phyloP scores from a whole-genome alignment of 2,797 vertebrate species.

The Tinamus major region DNA sequence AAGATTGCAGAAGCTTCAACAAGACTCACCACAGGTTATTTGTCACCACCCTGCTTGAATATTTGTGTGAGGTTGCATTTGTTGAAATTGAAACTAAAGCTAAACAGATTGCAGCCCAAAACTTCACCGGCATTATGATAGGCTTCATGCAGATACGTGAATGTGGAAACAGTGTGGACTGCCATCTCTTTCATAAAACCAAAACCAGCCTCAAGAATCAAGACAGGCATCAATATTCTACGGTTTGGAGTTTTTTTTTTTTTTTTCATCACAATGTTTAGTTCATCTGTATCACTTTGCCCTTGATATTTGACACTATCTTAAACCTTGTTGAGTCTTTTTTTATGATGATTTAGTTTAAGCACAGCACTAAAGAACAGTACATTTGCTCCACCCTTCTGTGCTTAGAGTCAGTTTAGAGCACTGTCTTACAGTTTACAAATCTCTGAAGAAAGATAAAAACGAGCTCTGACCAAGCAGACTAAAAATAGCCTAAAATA shows the following conservation, averaged over 20 bases:
- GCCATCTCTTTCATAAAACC: background rate
- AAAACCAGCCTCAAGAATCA: background rate
- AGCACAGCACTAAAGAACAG: background rate
- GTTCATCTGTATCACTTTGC: background rate
- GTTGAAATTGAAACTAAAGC: conserved; percentile 6
- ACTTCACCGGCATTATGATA: background rate
- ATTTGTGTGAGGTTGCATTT: conserved; percentile 39
- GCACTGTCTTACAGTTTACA: background rate
- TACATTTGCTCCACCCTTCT: background rate
- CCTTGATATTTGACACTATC: background rate
- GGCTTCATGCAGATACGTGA: background rate
- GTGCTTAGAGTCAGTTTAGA: background rate
- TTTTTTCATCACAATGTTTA: background rate
- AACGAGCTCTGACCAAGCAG: background rate
- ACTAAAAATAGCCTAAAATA: background rate
- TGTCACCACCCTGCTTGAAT: background rate
- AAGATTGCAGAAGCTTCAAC: background rate
- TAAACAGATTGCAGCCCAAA: background rate
- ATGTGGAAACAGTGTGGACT: background rate
- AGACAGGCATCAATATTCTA: background rate
- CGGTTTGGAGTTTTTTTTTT: background rate
- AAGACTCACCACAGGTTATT: background rate
- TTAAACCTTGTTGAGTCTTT: background rate
- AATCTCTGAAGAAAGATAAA: background rate
- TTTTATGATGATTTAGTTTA: background rate